Base-by-base conservation (phyloP, 1,140 invertebrate genomes). In the Drosophila leontia region DNA sequence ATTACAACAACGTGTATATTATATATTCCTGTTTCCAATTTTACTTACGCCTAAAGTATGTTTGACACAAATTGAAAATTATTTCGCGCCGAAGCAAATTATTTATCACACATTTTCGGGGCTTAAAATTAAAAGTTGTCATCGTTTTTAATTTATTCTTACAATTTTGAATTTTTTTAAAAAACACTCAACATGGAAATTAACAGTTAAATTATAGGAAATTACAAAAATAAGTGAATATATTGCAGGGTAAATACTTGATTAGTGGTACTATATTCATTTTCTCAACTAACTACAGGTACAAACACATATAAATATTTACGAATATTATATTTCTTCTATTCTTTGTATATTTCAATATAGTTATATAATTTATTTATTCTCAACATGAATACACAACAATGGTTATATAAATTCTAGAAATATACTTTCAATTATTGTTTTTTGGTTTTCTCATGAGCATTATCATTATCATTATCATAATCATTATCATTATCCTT, bases 291-390 rank as follows among this genome's bases (percentile, higher is more conserved):
- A 91, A 53, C 87, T 91, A 86, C 57, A 78, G 75, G 80, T 91
- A 91, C 71, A 91, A 81, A 91, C 77, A 91, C 79, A 90, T 85
- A 82, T 63, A 86, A 82, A 86, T 76, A 55, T 68, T 57, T 65
- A 61, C 65, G 63, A 67, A 61, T 75, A 75, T 65, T 76, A 58
- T 70, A 35, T 35, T 17, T 61, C 17, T 50, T 72, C 41, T 80
- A 62, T 56, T 62, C 32, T 26, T 35, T 64, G 45, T 76, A 59
- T 70, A 63, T 70, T 70, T 63, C 35, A 63, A 56, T 83, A 71
- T 72, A 75, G 63, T 62, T 60, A 67, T 53, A 63, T 78, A 72
- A 23, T 47, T 48, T 15, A 57, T 41, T 58, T 60, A 62, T 56
- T 78, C 65, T 85, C 48, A 86, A 85, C 82, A 85, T 78, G 59